Evolutionary conservation across 1,140 invertebrate genomes (phyloP), one percentile per base, ranked within the genome.

Genomic region (Diorhabda sublineata): DNA sequence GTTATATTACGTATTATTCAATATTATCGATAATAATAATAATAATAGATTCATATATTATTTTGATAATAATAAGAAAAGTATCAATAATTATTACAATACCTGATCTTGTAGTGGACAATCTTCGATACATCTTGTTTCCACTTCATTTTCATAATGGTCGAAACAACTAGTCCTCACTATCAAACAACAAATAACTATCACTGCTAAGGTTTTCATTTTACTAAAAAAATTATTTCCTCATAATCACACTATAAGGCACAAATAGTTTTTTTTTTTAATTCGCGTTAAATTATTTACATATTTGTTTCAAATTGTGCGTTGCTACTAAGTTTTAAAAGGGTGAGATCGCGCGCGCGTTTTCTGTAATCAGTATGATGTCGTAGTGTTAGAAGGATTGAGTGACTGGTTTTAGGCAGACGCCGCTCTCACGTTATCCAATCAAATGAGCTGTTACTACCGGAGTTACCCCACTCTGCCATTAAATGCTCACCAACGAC

Each of bases 401-500:
- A 64, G 42, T 62, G 61, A 62, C 42, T 43, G 43, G 9, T 9
- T 62, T 52, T n/a, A 6, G 47, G 47, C 47, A 52, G 47, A 52
- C 47, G 47, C 47, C 6, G n/a, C 47, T 52, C 47, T n/a, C n/a
- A 52, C 6, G 6, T 60, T 45, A 63, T 56, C 45, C 63, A 56
- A 52, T 64, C 47, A 8, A 9, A 8, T 64, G 26, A n/a, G 63
- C 41, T 52, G 11, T 42, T 45, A 43, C 4, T 52, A 52, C 47
- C 6, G n/a, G 47, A 26, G 47, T 6, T 9, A 8, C 63, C 63
- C 63, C 52, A 64, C 63, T 57, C 63, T 60, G 63, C 45, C 7
- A 47, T 64, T 64, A 64, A 64, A 64, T 64, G 42, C 63, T 26
- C 63, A n/a, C n/a, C 63, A 64, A 64, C 63, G 42, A 47, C 63